Percentiles rank a stretch among this genome's conserved stretches.
These are phyloP conservation scores for Chionoecetes opilio DNA, from an alignment of 1,140 invertebrate genomes.

Conservation along the genomic window DNA sequence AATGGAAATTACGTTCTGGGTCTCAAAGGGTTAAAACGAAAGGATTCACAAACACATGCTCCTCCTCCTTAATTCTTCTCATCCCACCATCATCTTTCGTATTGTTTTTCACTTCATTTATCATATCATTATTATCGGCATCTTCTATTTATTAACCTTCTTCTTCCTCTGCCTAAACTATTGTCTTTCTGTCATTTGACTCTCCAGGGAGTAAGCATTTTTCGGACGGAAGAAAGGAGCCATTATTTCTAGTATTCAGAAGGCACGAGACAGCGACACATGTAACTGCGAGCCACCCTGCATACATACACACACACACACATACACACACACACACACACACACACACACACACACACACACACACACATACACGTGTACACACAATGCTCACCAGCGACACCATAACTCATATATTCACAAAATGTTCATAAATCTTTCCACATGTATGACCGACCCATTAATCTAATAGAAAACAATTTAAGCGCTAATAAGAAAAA, in stretches of 20 bases:
- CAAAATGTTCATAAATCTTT: neutral
- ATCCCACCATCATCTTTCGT: neutral
- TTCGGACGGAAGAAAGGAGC: neutral
- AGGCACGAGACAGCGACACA: neutral
- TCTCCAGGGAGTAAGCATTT: neutral
- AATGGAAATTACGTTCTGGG: no score
- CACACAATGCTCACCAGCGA: neutral
- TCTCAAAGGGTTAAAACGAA: no score
- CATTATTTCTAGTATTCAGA: neutral
- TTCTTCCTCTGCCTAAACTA: neutral
- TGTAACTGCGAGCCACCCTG: neutral
- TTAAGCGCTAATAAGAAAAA: neutral
- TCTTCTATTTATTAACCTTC: neutral
- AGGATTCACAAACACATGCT: no score
- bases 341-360: constrained; percentile 3
- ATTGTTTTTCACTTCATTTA: neutral
- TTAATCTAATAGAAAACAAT: constrained; percentile 32
- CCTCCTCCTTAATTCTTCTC: neutral
- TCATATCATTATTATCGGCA: neutral
- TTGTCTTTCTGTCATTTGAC: neutral
- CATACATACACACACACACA: constrained; percentile 9
- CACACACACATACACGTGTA: neutral
- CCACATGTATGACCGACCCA: neutral
- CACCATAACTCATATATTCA: neutral
- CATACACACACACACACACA: constrained; percentile 25